Base-by-base conservation (phyloP, 2,113 vertebrate genomes). In the Melanerpes formicivorus region DNA sequence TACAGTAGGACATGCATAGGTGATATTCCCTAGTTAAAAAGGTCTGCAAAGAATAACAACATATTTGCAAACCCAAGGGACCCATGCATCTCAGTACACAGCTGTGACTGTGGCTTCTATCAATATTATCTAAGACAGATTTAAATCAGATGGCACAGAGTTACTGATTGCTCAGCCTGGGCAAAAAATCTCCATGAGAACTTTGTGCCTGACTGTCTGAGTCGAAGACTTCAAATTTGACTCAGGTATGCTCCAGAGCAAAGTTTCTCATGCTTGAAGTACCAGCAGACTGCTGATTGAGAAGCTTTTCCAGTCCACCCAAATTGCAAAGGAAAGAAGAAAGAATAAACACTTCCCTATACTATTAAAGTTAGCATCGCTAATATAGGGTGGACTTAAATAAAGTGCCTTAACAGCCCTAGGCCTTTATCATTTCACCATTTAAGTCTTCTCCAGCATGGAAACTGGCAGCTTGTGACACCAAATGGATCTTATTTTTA, bases 1-100 rank as follows among this genome's bases (percentile, higher is more conserved):
- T 32, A 48, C 6, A 81, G 14, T 23, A 75, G 17, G 48, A 48
- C 18, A 54, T 7, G 29, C 0, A 0, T 1, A 40, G 14, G 23
- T 23, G 12, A 21, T 8, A 8, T 14, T 64, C 88, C 42, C 30
- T 48, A 6, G 9, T 66, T 91, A n/a, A 32, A 79, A 85, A 44
- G 8, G 17, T 77, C 55, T 60, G 42, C 0, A 0, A 60, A 18
- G 14, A 54, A 56, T 46, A 64, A 37, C 9, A 69, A 34, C 19
- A 70, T 60, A 78, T 78, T 46, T 9, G 11, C 18, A 90, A 78
- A 65, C n/a, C 19, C 50, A 73, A 60, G 27, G 23, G 23, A 72
- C 18, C 8, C 27, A 14, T 9, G 16, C 14, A 63, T 27, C 11
- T 40, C n/a, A 72, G 34, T 6, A 54, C 18, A 19, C 9, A 69